Evolutionary conservation across 2,888 invertebrate species (phyloP), one percentile per base, ranked within the genome.

Genomic region (Amphipyra berbera): DNA sequence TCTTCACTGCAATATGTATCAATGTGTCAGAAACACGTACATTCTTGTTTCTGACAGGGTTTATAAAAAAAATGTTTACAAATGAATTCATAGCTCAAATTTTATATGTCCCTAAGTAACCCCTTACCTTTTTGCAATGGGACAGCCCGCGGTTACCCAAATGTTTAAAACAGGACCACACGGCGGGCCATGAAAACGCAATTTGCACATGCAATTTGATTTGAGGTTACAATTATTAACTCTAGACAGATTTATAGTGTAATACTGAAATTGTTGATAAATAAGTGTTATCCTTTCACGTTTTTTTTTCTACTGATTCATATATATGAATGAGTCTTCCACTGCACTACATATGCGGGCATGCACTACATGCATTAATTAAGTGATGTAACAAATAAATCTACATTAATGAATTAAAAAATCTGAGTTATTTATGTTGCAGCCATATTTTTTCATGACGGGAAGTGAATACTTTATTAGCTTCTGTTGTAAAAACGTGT

Each of bases 191-290:
- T 66, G 82, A 50, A 79, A 82, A 81, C 77, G 76, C 79, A 84
- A 85, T 86, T 86, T 83, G 74, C 76, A 68, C 67, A 76, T 81
- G 68, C 73, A 75, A 73, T 76, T 64, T 65, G 59, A 76, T 80
- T 76, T 75, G 71, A 60, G 77, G 76, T 68, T 61, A 59, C 59
- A 61, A 56, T 76, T 57, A 79, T 71, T 63, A 71, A 71, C 67
- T 57, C 40, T 38, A 48, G 61, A 52, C 35, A 53, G 50, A 63
- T 77, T 75, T 61, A 77, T 72, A 52, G 55, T 45, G 63, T 75
- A 60, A 77, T 72, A 52, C 53, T 45, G 63, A 33, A 45, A 44
- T 53, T 12, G 46, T 38, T 55, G 52, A 45, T 60, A 50, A 37
- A 56, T 50, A 45, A 14, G 42, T 57, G 56, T 49, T 59, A 41